Evolutionary conservation across 2,113 vertebrate genomes (phyloP), one percentile per base, ranked within the genome.

Genomic region (Pseudorasbora parva): DNA sequence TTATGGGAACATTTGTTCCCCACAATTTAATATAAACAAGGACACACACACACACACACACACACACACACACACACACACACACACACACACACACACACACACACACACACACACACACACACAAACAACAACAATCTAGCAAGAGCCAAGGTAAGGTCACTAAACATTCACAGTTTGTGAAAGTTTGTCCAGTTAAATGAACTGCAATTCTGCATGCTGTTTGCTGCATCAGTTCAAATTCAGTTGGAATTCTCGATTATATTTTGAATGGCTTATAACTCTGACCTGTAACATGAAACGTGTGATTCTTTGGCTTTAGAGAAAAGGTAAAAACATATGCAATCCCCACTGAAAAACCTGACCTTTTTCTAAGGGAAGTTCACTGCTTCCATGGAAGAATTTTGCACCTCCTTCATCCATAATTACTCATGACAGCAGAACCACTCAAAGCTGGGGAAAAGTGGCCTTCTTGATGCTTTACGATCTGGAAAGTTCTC

Each of bases 401-500:
- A 81, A 68, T 59, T 54, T 43, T 41, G n/a, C 9, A 23, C 49
- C 15, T 72, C 27, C 54, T 30, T 57, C 25, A 19, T 66, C 15
- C 25, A 51, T 49, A 41, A 85, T 56, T 68, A 45, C 62, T 14
- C 1, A 66, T 43, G 43, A 57, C 37, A 56, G 10, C 10, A 72
- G 4, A 78, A 45, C 66, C 9, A 17, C 37, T 17, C 60, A 69
- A 56, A 66, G 21, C 30, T 43, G 57, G 19, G 12, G 14, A 8
- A 77, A 69, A 47, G 81, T 45, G n/a, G 11, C 54, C 14, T 51
- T 11, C 59, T 76, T 41, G 21, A 60, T 41, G n/a, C 37, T 25
- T 4, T 25, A 47, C 54, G 37, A 15, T 47, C 59, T 76, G 57
- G 30, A 81, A 74, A 33, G 69, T 30, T 81, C 56, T 75, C 8